Base-by-base conservation (phyloP, 2,888 invertebrate genomes). In the Chloromyia formosa region DNA sequence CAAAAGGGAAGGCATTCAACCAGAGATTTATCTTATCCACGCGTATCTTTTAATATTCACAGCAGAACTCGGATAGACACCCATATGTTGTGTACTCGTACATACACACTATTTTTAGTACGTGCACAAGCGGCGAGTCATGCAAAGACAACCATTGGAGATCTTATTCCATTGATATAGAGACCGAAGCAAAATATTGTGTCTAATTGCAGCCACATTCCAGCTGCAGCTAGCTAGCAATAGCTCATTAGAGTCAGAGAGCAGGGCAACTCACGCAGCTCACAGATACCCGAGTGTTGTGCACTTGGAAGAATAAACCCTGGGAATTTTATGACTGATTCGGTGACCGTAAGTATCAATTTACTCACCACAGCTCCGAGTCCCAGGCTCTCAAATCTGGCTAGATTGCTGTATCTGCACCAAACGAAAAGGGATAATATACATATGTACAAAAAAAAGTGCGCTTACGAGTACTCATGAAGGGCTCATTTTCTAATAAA, bases 121-220 rank as follows among this genome's bases (percentile, higher is more conserved):
- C 40, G 27, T 35, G 27, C 27, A 35, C 27, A 35, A 35, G 27
- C 27, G 27, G 27, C 27, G 27, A 27, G 22, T 22, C 60, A 12
- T 27, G 23, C 1, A 10, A 56, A 18, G 56, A 56, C 56, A 56
- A 9, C 20, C 14, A 27, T 18, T 23, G 20, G 42, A 71, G 71
- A 71, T 71, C 42, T 12, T 40, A 56, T 23, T 71, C 56, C 20
- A 35, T 12, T 58, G 71, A 71, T 71, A 71, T 40, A 20, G 14
- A 71, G 16, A 16, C 27, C 27, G 16, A 56, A 71, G 53, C 58
- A 35, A 60, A n/a, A 71, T 71, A 40, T 56, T 56, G 35, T 58
- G 49, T 71, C 58, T 71, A 71, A 71, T 71, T 71, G 71, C 71
- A 56, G 71, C 35, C 71, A 58, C 42, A 71, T 71, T 71, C 71